Base-by-base conservation (phyloP, 1,140 invertebrate species). In the Drosophila pruinosa region DNA sequence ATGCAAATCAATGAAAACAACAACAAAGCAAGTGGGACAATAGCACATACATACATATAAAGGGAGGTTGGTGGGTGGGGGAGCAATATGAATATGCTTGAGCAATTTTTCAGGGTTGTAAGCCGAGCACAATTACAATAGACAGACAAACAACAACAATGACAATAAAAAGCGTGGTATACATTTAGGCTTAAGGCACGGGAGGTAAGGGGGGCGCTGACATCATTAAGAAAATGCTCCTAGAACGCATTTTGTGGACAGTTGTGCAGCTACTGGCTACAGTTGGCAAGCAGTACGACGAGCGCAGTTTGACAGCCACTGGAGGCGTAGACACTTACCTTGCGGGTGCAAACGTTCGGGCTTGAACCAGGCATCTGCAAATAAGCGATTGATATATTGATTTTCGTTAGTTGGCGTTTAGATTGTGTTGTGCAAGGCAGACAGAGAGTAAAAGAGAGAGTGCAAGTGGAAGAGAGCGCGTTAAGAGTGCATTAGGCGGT, bases 291-390 rank as follows among this genome's bases (percentile, higher is more conserved):
- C 74, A 64, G 45, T 43, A 17, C 10, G 24, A 2, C 34, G 15
- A 28, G 34, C 38, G 47, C 71, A 78, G 78, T 82, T 82, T 67
- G 19, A 57, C 31, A 63, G 38, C 4, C 62, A 78, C 59, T 77
- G 62, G 14, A 5, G 15, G 19, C n/a, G n/a, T n/a, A 22, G 10
- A 31, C 26, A 93, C 95, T 95, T 95, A 97, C 96, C 96, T 95
- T 94, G 94, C 78, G 96, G 96, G 93, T 97, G 95, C 91, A 97
- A 94, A 93, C 95, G 95, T 92, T 96, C 95, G 83, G 96, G 96
- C 91, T 96, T 96, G 93, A 97, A 97, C 96, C 96, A 97, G 93
- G 96, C 95, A 94, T 96, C 96, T 97, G 95, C 86, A 96, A 96
- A 93, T 92, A 94, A 93, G 69, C 77, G 80, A 89, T 89, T 79